phyloP scores from a whole-genome alignment of 2,113 vertebrate genomes.

The Microtus montanus region DNA sequence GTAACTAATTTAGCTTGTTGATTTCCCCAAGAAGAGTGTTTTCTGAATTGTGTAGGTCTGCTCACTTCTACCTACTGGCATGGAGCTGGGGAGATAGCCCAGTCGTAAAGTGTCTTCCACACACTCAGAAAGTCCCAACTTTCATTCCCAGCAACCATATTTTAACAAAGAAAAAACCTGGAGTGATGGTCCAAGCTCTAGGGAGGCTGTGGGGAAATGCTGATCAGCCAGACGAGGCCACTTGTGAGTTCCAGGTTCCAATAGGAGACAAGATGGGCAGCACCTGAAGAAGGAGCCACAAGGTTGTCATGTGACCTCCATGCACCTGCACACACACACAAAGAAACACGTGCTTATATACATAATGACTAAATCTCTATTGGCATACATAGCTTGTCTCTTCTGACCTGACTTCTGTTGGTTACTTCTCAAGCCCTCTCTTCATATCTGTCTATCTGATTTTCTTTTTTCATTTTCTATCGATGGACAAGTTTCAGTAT shows the following conservation, averaged over 20 bases:
- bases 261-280: background rate
- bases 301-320: no score
- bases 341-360: background rate
- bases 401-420: background rate
- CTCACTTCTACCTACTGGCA: background rate
- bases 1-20: background rate
- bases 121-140: background rate
- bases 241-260: background rate
- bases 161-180: background rate
- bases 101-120: background rate
- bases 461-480: background rate
- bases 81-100: background rate
- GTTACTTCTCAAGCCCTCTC: background rate
- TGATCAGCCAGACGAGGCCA: background rate
- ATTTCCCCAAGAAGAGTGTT: background rate
- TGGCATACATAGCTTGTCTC: background rate
- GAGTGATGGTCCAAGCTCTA: background rate
- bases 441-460: background rate
- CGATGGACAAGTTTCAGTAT: background rate
- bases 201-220: background rate
- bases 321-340: no score
- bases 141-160: background rate
- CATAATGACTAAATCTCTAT: background rate
- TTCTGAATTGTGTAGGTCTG: slow-evolving; percentile 1
- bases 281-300: no score